phyloP scores from a whole-genome alignment of 2,113 vertebrate genomes.

The Vicugna pacos region DNA sequence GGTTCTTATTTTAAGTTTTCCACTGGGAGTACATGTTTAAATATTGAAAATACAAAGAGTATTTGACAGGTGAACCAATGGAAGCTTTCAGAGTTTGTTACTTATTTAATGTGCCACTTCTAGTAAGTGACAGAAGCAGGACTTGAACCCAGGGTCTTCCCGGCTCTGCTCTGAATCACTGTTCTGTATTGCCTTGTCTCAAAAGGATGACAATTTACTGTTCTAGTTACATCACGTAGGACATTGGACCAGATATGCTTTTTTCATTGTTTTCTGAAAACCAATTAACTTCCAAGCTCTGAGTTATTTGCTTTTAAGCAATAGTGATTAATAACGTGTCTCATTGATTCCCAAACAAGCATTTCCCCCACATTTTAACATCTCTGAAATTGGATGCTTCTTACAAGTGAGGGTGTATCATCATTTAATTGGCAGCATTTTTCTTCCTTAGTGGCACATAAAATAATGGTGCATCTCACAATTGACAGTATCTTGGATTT shows the following conservation, averaged over 20 bases:
- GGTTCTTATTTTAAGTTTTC: conserved; percentile 71
- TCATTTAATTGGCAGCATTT: conserved; percentile 79
- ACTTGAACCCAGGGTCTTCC: conserved; percentile 33
- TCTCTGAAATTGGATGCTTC: conserved; percentile 76
- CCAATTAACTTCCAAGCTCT: conserved; percentile 85
- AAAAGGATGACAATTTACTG: conserved; percentile 78
- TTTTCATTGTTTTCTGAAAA: conserved; percentile 80
- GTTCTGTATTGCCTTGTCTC: neutral
- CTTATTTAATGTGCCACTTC: neutral
- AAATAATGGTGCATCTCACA: conserved; percentile 77
- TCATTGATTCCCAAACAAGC: conserved; percentile 71
- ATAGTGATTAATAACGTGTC: conserved; percentile 83
- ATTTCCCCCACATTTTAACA: conserved; percentile 56
- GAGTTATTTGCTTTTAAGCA: conserved; percentile 85
- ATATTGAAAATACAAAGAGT: conserved; percentile 60
- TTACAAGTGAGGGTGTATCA: conserved; percentile 74
- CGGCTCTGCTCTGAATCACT: neutral
- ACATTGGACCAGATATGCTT: conserved; percentile 78
- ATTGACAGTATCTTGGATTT: conserved; percentile 69
- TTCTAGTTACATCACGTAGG: conserved; percentile 80
- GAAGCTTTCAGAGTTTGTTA: conserved; percentile 60
- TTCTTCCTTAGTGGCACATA: conserved; percentile 78
- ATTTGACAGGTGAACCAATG: conserved; percentile 41
- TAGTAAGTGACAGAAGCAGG: neutral
- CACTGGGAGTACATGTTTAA: conserved; percentile 48